A percentile compares a stretch with the other conserved stretches of the same genome.
These are phyloP conservation scores for Calameuta pallipes DNA, from an alignment of 2,888 invertebrate genomes.

Conservation along the genomic window DNA sequence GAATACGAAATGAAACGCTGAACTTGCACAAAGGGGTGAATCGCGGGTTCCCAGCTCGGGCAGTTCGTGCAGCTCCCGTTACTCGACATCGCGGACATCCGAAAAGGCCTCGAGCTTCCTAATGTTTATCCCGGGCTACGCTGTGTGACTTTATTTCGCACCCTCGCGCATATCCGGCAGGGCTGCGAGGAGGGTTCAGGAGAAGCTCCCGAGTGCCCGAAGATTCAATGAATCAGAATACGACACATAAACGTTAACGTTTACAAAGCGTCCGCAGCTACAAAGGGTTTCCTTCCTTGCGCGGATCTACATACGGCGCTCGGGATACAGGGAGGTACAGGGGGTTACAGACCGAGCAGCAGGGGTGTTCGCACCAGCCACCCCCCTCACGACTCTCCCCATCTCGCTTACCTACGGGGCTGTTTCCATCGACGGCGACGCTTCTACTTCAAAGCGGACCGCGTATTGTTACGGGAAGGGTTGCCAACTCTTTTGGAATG, in stretches of 20 bases:
- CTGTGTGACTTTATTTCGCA: conserved; percentile 32
- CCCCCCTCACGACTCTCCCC: conserved; percentile 1
- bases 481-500: conserved; percentile 10
- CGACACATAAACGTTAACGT: conserved; percentile 25
- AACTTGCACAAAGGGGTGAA: conserved; percentile 60
- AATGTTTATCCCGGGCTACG: conserved; percentile 36
- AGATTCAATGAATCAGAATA: conserved; percentile 47
- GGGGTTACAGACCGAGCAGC: conserved; percentile 3
- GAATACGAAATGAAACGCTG: conserved; percentile 65
- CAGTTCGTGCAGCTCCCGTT: not conserved
- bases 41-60: not conserved
- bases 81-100: not conserved
- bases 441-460: conserved; percentile 10
- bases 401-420: not conserved
- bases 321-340: no score
- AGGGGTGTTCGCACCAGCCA: conserved; percentile 10
- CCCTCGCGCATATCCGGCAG: conserved; percentile 6
- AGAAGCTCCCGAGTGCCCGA: conserved; percentile 13
- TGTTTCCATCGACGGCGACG: not conserved
- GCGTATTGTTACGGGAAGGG: conserved; percentile 20
- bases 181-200: not conserved
- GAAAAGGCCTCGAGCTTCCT: conserved; percentile 26
- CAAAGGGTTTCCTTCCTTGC: conserved; percentile 23
- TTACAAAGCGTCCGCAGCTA: conserved; percentile 20
- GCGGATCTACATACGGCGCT: conserved; percentile 15